Percentiles rank a stretch among this genome's conserved stretches.
These are phyloP conservation scores for Eulemur macaco DNA, from an alignment of 2,113 vertebrate species.

Conservation along the genomic window DNA sequence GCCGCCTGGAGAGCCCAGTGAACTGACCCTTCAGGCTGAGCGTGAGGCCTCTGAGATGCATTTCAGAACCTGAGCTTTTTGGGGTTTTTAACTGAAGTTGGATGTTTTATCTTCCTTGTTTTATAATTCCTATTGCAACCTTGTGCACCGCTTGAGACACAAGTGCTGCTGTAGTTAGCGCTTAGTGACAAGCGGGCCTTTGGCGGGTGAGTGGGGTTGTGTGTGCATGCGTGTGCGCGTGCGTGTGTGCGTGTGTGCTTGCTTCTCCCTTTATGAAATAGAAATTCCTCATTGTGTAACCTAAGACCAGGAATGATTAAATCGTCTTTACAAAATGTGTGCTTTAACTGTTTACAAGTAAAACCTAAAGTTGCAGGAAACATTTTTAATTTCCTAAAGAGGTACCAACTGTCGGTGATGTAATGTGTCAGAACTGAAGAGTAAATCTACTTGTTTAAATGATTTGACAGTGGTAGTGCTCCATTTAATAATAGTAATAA, in stretches of 20 bases:
- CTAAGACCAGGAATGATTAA: constrained; percentile 73
- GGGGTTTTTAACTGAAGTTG: constrained; percentile 85
- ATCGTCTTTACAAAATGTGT: constrained; percentile 66
- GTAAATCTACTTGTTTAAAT: constrained; percentile 73
- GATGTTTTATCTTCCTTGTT: constrained; percentile 81
- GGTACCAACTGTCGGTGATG: constrained; percentile 71
- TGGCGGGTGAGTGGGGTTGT: neutral
- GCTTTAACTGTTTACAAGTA: constrained; percentile 78
- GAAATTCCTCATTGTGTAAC: constrained; percentile 67
- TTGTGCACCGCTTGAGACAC: constrained; percentile 74
- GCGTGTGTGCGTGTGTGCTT: constrained; percentile 1
- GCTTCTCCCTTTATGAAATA: constrained; percentile 73
- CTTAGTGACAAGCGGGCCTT: constrained; percentile 51
- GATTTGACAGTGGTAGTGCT: constrained; percentile 74
- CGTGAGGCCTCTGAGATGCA: constrained; percentile 72
- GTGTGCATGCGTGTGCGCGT: neutral
- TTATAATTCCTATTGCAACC: constrained; percentile 78
- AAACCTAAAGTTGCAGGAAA: constrained; percentile 62
- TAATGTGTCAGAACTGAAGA: constrained; percentile 71
- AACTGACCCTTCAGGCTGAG: constrained; percentile 85
- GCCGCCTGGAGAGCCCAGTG: constrained; percentile 90
- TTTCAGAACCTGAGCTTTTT: constrained; percentile 80
- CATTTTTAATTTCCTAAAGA: constrained; percentile 68
- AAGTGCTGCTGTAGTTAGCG: constrained; percentile 83
- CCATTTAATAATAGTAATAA: constrained; percentile 58